Evolutionary conservation across 2,797 vertebrate species (phyloP), one percentile per base, ranked within the genome.

Genomic region (Gadopsis bispinosus): DNA sequence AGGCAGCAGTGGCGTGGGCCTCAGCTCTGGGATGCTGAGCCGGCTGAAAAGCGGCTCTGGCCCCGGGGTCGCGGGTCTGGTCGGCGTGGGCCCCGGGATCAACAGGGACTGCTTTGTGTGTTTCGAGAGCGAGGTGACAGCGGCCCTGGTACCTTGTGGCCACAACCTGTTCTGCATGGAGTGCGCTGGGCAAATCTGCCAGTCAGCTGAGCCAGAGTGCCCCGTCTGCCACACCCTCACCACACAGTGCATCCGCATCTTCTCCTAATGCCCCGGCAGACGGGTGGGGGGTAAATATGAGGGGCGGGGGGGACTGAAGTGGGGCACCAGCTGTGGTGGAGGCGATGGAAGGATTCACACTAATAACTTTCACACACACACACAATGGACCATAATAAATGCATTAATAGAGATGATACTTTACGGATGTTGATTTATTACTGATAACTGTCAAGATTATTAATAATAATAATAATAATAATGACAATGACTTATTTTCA

Each of bases 131-230:
- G 97, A 98, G 94, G 98, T 97, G 80, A 98, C 97, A 0, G 97
- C 97, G 0, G 97, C 97, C 0, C 89, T 99, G 69, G 97, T 99
- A 85, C 98, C 98, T 71, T 99, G 98, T 6, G 97, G 98, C 79
- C 98, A 99, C 95, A 99, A 99, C 93, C 97, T 99, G 73, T 99
- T 99, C 95, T 99, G 98, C 95, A 99, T 99, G 98, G 98, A 99
- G 88, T 99, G 98, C 0, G 98, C 98, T 0, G 96, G 96, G 75
- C 97, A 97, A 78, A 99, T 99, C 93, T 99, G 98, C 60, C 96
- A 97, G 92, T 96, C 96, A 1, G 91, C 95, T 0, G 96, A 98
- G 80, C 95, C 98, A 0, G 96, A 98, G 93, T 99, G 98, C 70
- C 98, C 98, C 0, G 97, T 97, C 62, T 99, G 98, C 94, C 97